These are phyloP conservation scores for Miichthys miiuy DNA, from an alignment of 2,797 vertebrate species.

Conservation along the genomic window DNA sequence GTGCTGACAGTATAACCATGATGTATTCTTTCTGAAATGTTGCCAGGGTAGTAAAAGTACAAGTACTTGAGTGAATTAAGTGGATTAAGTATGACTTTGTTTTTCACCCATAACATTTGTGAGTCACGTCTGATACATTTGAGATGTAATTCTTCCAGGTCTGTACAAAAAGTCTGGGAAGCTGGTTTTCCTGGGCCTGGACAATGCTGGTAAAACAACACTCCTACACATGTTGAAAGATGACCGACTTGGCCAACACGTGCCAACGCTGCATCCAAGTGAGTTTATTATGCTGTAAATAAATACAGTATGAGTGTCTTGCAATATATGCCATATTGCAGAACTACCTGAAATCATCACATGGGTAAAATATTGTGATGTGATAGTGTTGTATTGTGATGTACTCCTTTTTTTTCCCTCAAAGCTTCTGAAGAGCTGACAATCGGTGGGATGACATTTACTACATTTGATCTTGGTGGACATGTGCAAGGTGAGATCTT, in stretches of 20 bases:
- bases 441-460: constrained; percentile 98
- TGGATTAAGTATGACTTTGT: neutral
- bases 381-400: neutral
- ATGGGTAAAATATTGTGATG: neutral
- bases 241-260: constrained; percentile 94
- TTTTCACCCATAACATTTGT: neutral
- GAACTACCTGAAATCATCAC: neutral
- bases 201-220: constrained; percentile 98
- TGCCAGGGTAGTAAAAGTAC: neutral
- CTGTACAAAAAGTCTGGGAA: constrained; percentile 98
- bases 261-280: constrained; percentile 95
- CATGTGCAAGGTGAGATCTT: constrained; percentile 92
- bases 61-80: neutral
- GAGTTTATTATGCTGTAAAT: neutral
- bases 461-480: constrained; percentile 97
- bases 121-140: neutral
- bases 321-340: neutral
- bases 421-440: constrained; percentile 97
- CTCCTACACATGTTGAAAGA: constrained; percentile 98
- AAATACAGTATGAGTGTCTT: neutral
- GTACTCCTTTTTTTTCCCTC: constrained; percentile 33
- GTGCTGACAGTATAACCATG: neutral
- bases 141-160: constrained; percentile 81
- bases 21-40: neutral
- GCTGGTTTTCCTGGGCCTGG: constrained; percentile 96